Conservation (phyloP, 2,888 invertebrate species). For the Trisateles emortualis region DNA sequence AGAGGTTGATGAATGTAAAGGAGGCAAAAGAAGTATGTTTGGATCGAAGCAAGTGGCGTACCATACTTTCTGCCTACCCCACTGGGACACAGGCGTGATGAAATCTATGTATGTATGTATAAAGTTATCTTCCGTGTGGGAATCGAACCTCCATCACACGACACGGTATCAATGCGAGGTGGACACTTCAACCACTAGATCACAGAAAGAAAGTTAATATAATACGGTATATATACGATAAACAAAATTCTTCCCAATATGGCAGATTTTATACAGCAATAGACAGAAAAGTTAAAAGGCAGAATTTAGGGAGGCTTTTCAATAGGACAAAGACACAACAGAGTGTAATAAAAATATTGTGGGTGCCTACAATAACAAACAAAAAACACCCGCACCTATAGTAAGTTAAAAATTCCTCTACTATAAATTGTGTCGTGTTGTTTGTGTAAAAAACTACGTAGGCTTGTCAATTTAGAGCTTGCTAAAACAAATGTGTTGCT, state of each 20-base stretch:
- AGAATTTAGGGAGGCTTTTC: neutral
- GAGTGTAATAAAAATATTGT: constrained; percentile 2
- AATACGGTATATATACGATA: neutral
- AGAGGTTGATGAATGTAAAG: too few species aligned
- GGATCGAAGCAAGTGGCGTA: too few species aligned
- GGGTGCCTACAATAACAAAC: neutral
- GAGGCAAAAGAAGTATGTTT: too few species aligned
- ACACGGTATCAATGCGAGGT: too few species aligned
- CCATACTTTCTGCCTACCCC: too few species aligned
- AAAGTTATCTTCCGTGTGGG: too few species aligned
- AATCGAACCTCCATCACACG: too few species aligned
- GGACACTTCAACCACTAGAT: too few species aligned
- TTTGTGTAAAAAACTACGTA: constrained; percentile 21
- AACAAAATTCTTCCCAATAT: neutral
- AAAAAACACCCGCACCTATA: constrained; percentile 1
- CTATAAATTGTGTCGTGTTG: constrained; percentile 11
- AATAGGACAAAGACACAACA: neutral
- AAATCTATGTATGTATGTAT: too few species aligned
- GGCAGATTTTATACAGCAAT: neutral
- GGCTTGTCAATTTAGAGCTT: constrained; percentile 13
- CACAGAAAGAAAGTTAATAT: too few species aligned
- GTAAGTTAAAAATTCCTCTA: neutral
- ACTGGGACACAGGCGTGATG: too few species aligned
- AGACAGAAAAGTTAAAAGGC: neutral
- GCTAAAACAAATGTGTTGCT: constrained; percentile 34